Conservation (phyloP, 2,888 invertebrate species). For the Brachypterus glaber region DNA sequence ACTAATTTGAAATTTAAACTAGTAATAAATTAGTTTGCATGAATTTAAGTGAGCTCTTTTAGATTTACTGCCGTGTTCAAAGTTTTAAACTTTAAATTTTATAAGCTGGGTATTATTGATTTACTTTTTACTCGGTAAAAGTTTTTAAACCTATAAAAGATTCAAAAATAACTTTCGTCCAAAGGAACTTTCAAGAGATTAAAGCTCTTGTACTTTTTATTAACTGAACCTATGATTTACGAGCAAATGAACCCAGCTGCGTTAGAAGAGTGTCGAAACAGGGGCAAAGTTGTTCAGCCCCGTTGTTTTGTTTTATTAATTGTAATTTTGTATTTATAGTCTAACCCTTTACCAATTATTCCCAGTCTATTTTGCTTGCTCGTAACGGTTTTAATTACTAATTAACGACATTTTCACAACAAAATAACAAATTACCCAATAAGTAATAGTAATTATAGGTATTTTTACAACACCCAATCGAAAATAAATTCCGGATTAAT, state of each 20-base stretch:
- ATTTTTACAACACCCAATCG: no score
- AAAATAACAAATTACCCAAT: no score
- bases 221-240: conserved; percentile 1
- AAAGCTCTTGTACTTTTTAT: conserved; percentile 1
- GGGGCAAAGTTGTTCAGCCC: conserved; percentile 3
- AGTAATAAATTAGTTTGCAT: conserved; percentile 36
- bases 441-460: no score
- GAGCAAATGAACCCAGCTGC: conserved; percentile 4
- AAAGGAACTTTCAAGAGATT: not conserved
- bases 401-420: no score
- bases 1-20: conserved; percentile 40
- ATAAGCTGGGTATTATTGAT: conserved; percentile 19
- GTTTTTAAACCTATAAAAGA: conserved; percentile 17
- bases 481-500: no score
- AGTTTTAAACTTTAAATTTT: conserved; percentile 25
- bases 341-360: no score
- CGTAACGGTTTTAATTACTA: no score
- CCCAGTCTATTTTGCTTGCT: no score
- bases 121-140: conserved; percentile 18
- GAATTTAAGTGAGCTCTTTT: conserved; percentile 34
- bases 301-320: conserved; percentile 3
- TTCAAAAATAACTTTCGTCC: not conserved
- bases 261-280: conserved; percentile 3
- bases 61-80: conserved; percentile 24
- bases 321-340: conserved; percentile 1